phyloP scores from a whole-genome alignment of 1,140 invertebrate genomes.

The Stenopsyche tienmushanensis region DNA sequence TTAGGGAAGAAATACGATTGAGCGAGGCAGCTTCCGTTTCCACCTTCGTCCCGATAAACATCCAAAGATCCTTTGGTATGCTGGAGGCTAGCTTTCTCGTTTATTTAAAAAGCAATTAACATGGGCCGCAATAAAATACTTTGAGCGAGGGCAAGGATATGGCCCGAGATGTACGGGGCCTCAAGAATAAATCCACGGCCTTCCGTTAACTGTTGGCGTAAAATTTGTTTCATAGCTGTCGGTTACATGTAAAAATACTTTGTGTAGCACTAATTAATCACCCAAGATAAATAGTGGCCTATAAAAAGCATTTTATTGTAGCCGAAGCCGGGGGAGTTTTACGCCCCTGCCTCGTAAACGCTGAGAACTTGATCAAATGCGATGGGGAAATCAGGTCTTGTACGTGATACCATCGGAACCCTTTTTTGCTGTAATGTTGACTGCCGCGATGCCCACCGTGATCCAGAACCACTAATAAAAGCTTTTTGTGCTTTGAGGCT shows the following conservation, averaged over 20 bases:
- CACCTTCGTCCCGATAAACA: no score
- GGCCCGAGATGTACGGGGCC: no score
- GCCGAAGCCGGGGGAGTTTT: conserved; percentile 9
- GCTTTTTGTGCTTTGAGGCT: background rate
- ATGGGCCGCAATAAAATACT: background rate
- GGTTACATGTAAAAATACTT: conserved; percentile 32
- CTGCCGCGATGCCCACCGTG: background rate
- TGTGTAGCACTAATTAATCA: conserved; percentile 30
- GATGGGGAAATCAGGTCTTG: conserved; percentile 16
- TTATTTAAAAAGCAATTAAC: background rate
- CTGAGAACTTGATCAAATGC: conserved; percentile 22
- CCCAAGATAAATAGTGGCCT: conserved; percentile 30
- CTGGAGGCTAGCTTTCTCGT: background rate
- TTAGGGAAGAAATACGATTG: no score
- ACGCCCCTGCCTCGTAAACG: conserved; percentile 18
- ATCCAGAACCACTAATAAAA: background rate
- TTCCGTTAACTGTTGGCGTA: background rate
- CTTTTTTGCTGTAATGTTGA: conserved; percentile 15
- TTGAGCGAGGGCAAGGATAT: no score
- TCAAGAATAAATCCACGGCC: background rate
- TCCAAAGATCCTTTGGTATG: no score
- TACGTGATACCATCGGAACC: conserved; percentile 22
- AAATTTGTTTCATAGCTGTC: background rate
- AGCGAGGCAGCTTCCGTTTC: no score
- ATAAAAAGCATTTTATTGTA: conserved; percentile 34